A percentile compares a stretch with the other conserved stretches of the same genome.
Conservation (phyloP, 2,888 invertebrate species). For the Trichacis sp. region DNA sequence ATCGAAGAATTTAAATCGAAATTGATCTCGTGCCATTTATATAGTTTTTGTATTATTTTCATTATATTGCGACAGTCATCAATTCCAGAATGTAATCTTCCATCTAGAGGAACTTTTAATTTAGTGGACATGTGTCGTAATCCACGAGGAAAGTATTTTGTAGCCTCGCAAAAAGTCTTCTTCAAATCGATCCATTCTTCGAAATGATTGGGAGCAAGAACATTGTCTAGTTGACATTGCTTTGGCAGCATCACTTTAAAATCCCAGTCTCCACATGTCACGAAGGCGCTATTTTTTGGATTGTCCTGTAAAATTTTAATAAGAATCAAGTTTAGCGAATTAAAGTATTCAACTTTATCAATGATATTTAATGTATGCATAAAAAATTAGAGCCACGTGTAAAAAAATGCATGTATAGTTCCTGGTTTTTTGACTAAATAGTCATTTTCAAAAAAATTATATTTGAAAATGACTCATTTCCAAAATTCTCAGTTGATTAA, state of each 20-base stretch:
- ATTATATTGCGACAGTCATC: slow-evolving; percentile 60
- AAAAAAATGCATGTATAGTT: too few species aligned
- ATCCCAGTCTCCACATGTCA: slow-evolving; percentile 76
- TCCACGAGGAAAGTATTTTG: slow-evolving; percentile 64
- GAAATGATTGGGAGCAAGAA: slow-evolving; percentile 67
- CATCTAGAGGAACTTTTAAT: slow-evolving; percentile 60
- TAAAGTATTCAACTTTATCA: too few species aligned
- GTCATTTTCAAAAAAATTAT: too few species aligned
- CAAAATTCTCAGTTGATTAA: too few species aligned
- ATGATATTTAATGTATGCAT: too few species aligned
- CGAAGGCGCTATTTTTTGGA: slow-evolving; percentile 67
- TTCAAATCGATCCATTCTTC: slow-evolving; percentile 74
- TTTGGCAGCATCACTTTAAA: slow-evolving; percentile 70
- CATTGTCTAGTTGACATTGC: slow-evolving; percentile 68
- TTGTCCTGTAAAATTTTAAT: not conserved
- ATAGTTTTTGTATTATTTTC: slow-evolving; percentile 49
- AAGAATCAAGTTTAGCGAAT: too few species aligned
- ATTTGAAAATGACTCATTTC: too few species aligned
- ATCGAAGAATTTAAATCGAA: slow-evolving; percentile 52
- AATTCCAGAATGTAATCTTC: slow-evolving; percentile 70
- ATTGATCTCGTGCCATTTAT: slow-evolving; percentile 37
- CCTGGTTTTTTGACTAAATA: too few species aligned
- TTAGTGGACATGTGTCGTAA: slow-evolving; percentile 63
- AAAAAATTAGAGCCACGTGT: too few species aligned
- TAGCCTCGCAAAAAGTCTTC: slow-evolving; percentile 60